Evolutionary conservation across 2,888 invertebrate species (phyloP), one percentile per base, ranked within the genome.

Genomic region (Cephus sareptanus): DNA sequence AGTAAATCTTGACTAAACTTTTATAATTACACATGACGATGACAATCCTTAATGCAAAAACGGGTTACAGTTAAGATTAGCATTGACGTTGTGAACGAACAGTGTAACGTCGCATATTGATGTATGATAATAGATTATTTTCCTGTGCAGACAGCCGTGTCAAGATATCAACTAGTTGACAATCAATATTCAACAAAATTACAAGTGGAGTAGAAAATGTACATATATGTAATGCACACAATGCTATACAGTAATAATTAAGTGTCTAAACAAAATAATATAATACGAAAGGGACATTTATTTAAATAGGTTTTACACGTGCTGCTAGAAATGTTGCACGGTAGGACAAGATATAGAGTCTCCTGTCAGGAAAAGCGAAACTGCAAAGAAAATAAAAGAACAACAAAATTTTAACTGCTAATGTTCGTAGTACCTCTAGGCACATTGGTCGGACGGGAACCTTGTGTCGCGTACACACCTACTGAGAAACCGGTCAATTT

Each of bases 101-200:
- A 23, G 73, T 31, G 74, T 40, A 31, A 75, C 35, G 69, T 23
- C 15, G 77, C 40, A 75, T 77, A 69, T 30, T 35, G 68, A 77
- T 34, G 35, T 77, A 77, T 77, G 77, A 34, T 70, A 75, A 77
- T 77, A 34, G n/a, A 70, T 13, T 23, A 71, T 31, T 33, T 71
- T 31, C 23, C 23, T 15, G 9, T 56, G 23, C 56, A 56, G 56
- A 23, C 56, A 56, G 56, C 23, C 56, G 56, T 56, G 56, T 56
- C 56, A 56, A 56, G 23, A 56, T 23, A 56, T 56, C 56, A 56
- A 23, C 56, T 23, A 56, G 56, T 56, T 56, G 23, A 23, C 1
- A 56, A 23, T 23, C 23, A 23, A 56, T 56, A 56, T 56, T 56
- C 56, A 56, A 4, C 9, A 9, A 56, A 56, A 56, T 56, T 1